A percentile compares a stretch with the other conserved stretches of the same genome.
These are phyloP conservation scores for Euproctis similis DNA, from an alignment of 2,888 invertebrate species.

Conservation along the genomic window DNA sequence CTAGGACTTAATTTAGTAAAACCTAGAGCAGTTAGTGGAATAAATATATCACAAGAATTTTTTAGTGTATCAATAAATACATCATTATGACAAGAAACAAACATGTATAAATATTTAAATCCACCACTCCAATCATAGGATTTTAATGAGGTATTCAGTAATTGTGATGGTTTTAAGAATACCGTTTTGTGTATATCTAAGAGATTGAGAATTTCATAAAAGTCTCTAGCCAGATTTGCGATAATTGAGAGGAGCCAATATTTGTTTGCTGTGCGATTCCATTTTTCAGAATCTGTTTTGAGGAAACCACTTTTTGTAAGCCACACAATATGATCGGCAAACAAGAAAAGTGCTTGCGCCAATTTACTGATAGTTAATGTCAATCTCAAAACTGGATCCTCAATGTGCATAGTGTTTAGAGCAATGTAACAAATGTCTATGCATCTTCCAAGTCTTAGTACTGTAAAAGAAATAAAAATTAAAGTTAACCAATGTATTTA, in stretches of 20 bases:
- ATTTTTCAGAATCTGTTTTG: constrained; percentile 82
- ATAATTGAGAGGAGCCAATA: constrained; percentile 91
- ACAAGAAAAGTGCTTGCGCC: constrained; percentile 84
- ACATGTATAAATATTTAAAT: constrained; percentile 40
- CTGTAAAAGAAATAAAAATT: constrained; percentile 67
- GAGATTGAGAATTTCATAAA: constrained; percentile 86
- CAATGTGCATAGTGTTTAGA: constrained; percentile 81
- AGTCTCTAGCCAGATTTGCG: constrained; percentile 86
- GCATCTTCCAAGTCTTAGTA: constrained; percentile 89
- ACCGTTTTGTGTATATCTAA: constrained; percentile 65
- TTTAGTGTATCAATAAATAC: constrained; percentile 88
- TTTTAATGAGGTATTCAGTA: constrained; percentile 40
- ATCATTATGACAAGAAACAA: constrained; percentile 71
- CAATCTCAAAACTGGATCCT: constrained; percentile 80
- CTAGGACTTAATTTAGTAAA: constrained; percentile 86
- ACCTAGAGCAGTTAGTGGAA: constrained; percentile 88
- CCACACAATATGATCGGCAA: constrained; percentile 93
- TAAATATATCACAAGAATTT: constrained; percentile 90
- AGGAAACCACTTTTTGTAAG: constrained; percentile 83
- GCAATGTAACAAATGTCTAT: constrained; percentile 87
- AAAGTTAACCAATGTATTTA: too few relatives aligned
- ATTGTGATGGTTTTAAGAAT: constrained; percentile 58
- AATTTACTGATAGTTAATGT: constrained; percentile 87
- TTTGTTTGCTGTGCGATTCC: constrained; percentile 83
- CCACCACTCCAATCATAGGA: constrained; percentile 35